A percentile compares a stretch with the other conserved stretches of the same genome.
These are phyloP conservation scores for Eonycteris spelaea DNA, from an alignment of 2,113 vertebrate species.

Conservation along the genomic window DNA sequence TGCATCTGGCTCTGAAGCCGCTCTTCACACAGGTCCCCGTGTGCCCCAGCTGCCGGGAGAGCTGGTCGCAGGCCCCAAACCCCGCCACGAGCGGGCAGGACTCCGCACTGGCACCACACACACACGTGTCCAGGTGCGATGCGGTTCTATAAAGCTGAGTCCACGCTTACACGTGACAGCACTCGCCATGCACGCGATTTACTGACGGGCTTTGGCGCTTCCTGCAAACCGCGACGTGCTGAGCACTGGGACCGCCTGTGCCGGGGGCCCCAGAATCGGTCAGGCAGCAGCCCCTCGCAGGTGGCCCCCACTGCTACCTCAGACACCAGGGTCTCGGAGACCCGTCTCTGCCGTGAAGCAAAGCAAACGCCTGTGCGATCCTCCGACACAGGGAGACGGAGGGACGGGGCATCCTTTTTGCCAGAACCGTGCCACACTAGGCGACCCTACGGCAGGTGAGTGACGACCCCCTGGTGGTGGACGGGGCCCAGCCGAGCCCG, in stretches of 20 bases:
- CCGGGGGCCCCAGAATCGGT: neutral
- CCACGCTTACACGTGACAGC: accelerated
- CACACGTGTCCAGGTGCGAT: accelerated
- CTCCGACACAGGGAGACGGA: too few relatives aligned
- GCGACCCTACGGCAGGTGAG: too few relatives aligned
- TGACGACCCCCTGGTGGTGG: too few relatives aligned
- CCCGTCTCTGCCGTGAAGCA: too few relatives aligned
- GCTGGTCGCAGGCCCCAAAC: neutral
- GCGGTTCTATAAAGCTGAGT: neutral
- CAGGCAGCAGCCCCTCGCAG: neutral
- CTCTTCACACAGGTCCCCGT: neutral
- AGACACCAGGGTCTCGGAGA: too few relatives aligned
- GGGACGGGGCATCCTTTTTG: too few relatives aligned
- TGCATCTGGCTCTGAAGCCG: neutral
- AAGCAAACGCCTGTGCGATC: too few relatives aligned
- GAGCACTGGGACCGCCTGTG: accelerated
- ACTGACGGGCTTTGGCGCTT: neutral
- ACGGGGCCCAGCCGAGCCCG: too few relatives aligned
- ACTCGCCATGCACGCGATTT: neutral
- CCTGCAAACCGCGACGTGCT: accelerated
- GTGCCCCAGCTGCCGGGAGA: neutral
- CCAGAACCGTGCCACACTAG: too few relatives aligned
- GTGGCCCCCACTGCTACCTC: accelerated
- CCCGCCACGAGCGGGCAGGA: neutral
- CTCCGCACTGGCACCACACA: accelerated